These are phyloP conservation scores for Cryptotermes secundus DNA, from an alignment of 1,140 invertebrate genomes.

Conservation along the genomic window DNA sequence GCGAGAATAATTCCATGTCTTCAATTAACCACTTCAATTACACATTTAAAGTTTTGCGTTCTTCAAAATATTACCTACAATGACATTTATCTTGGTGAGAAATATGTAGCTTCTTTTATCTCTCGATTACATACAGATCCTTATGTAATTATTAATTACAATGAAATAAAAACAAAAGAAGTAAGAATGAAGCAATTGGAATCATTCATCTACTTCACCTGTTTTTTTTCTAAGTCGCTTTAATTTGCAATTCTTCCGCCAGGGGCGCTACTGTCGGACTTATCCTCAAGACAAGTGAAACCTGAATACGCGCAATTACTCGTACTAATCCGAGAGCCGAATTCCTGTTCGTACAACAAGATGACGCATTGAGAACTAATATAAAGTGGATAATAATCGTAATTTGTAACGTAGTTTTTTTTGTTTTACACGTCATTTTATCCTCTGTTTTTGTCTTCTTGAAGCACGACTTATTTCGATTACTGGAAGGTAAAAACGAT, in stretches of 20 bases:
- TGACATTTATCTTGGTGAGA: no score
- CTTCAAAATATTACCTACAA: no score
- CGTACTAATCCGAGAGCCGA: neutral
- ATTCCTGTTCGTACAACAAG: neutral
- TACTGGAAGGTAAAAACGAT: neutral
- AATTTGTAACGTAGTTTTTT: neutral
- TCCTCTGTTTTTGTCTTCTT: neutral
- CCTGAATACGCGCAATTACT: neutral
- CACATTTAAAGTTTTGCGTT: no score
- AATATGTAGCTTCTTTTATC: no score
- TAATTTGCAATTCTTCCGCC: neutral
- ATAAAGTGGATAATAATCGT: neutral
- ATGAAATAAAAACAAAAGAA: no score
- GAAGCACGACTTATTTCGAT: neutral
- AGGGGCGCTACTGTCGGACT: neutral
- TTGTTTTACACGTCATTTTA: neutral
- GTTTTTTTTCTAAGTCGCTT: neutral
- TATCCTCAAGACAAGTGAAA: neutral
- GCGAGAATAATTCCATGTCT: no score
- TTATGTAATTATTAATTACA: neutral
- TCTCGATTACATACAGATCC: no score
- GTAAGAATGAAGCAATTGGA: neutral
- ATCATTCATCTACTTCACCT: neutral
- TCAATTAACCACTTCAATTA: no score
- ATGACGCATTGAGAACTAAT: neutral